Evolutionary conservation across 1,140 invertebrate species (phyloP).

Genomic region (Trypoxylus dichotomus): DNA sequence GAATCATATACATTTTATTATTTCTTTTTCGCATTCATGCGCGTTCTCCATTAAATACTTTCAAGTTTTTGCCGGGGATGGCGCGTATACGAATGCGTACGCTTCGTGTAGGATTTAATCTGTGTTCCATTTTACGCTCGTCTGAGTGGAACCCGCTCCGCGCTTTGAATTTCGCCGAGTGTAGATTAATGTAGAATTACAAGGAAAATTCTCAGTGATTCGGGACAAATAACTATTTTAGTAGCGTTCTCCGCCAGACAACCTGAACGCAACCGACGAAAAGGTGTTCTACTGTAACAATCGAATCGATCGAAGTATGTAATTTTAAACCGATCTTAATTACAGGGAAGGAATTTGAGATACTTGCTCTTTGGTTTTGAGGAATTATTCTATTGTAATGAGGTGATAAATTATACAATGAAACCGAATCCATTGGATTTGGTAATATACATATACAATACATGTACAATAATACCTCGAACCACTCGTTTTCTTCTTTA

Average conservation of each 20-base stretch:
- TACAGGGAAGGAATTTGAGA: not conserved
- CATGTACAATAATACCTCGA: no score
- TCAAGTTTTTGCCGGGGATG: constrained; percentile 10
- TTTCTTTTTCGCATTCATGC: no score
- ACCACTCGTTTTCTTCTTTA: no score
- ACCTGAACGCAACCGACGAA: not conserved
- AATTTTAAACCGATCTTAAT: not conserved
- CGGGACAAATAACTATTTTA: constrained; percentile 36
- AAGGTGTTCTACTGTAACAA: not conserved
- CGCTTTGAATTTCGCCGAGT: constrained; percentile 37
- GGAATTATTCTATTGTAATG: not conserved
- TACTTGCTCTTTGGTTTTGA: not conserved
- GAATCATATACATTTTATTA: no score
- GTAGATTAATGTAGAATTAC: constrained; percentile 42
- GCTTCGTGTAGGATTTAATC: constrained; percentile 40
- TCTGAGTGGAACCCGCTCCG: constrained; percentile 33
- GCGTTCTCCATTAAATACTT: constrained; percentile 17
- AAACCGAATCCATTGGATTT: no score
- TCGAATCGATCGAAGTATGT: not conserved
- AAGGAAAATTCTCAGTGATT: constrained; percentile 41
- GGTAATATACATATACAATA: no score
- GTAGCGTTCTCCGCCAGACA: no score
- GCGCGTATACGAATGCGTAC: constrained; percentile 29
- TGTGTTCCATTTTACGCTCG: constrained; percentile 40
- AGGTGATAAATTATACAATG: no score